Conservation (phyloP, 2,797 vertebrate species). For the Taenioides sp. region DNA sequence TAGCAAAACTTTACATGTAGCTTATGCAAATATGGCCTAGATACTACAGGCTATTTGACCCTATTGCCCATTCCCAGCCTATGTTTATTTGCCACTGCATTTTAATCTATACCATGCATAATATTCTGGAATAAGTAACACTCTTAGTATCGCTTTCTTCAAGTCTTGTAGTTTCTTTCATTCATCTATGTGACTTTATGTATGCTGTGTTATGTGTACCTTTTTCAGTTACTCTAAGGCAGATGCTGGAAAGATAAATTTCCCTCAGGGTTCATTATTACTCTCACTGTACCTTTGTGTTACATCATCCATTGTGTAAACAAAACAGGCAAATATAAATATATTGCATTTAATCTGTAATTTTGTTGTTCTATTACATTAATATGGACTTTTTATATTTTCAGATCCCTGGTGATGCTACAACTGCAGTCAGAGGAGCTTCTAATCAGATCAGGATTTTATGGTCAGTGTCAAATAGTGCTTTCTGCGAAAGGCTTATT, state of each 20-base stretch:
- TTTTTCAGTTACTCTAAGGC: not conserved
- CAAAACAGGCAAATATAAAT: not conserved
- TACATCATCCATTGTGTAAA: not conserved
- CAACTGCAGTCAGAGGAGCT: constrained; percentile 1
- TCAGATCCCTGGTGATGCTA: constrained; percentile 1
- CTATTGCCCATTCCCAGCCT: not conserved
- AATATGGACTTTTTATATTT: not conserved
- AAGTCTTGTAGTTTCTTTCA: not conserved
- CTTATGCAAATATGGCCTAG: not conserved
- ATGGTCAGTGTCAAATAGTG: constrained; percentile 14
- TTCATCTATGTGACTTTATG: not conserved
- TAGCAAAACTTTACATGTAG: not conserved
- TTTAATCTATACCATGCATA: not conserved
- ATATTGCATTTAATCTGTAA: not conserved
- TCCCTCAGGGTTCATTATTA: not conserved
- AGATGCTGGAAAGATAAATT: not conserved
- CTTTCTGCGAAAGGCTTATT: constrained; percentile 30
- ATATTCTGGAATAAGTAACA: not conserved
- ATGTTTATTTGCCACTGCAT: not conserved
- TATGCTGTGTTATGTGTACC: not conserved
- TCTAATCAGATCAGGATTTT: constrained; percentile 32
- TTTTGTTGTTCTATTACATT: not conserved
- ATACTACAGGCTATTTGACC: not conserved
- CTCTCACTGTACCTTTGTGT: not conserved
- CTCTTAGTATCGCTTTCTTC: no score